Evolutionary conservation across 2,113 vertebrate species (phyloP).

Genomic region (Rousettus leschenaultii): DNA sequence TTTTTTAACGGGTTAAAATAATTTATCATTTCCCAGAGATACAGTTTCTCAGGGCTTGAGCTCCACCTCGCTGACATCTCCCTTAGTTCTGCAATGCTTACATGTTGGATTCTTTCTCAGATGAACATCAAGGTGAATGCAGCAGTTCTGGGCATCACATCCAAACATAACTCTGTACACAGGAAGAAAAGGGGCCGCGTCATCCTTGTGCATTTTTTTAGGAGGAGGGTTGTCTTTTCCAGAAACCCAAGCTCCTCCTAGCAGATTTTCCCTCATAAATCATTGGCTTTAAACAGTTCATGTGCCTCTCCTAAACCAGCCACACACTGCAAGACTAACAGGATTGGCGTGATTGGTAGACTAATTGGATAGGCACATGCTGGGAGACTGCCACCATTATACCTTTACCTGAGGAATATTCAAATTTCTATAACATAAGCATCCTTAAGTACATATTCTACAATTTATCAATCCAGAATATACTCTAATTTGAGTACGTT

Average conservation of each 20-base stretch:
- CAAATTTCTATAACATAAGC: background rate
- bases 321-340: background rate
- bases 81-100: background rate
- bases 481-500: background rate
- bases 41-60: background rate
- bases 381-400: background rate
- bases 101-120: background rate
- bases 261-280: background rate
- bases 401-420: background rate
- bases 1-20: background rate
- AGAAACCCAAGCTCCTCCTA: background rate
- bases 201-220: background rate
- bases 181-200: background rate
- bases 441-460: background rate
- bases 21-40: background rate
- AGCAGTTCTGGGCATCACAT: background rate
- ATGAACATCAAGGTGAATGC: background rate
- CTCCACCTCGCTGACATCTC: background rate
- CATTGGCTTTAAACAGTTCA: background rate
- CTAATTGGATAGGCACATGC: background rate
- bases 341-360: background rate
- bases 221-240: background rate
- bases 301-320: background rate
- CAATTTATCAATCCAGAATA: background rate
- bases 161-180: background rate